A percentile compares a stretch with the other conserved stretches of the same genome.
These are phyloP conservation scores for Melieria omissa DNA, from an alignment of 2,888 invertebrate genomes.

Conservation along the genomic window DNA sequence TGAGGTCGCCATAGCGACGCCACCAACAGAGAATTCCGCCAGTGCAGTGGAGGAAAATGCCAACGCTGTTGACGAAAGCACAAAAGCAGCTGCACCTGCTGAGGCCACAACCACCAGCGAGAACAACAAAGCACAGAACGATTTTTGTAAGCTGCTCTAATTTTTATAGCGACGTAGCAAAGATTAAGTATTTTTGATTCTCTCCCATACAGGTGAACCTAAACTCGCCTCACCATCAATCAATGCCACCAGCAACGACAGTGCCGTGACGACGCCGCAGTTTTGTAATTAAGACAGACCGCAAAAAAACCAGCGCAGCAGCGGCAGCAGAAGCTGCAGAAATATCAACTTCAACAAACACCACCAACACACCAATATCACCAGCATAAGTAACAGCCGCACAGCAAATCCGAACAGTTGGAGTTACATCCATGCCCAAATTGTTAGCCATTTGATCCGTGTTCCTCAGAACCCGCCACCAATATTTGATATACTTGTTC, in stretches of 20 bases:
- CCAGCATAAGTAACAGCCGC: constrained; percentile 5
- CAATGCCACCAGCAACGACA: constrained; percentile 48
- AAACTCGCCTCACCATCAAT: constrained; percentile 61
- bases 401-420: background rate
- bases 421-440: background rate
- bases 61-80: constrained; percentile 34
- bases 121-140: constrained; percentile 52
- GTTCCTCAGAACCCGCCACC: constrained; percentile 40
- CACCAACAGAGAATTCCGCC: constrained; percentile 3
- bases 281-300: constrained; percentile 56
- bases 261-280: constrained; percentile 60
- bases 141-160: constrained; percentile 51
- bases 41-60: constrained; percentile 34
- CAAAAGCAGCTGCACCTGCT: constrained; percentile 36
- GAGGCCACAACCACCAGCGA: constrained; percentile 36
- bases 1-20: constrained; percentile 20
- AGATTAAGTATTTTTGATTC: constrained; percentile 4
- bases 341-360: constrained; percentile 29
- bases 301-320: no score
- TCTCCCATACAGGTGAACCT: constrained; percentile 58
- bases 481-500: constrained; percentile 40
- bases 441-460: constrained; percentile 5
- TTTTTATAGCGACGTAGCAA: background rate
- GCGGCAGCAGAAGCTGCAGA: background rate
- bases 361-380: constrained; percentile 17